These are phyloP conservation scores for Cheilosia soror DNA, from an alignment of 2,888 invertebrate species.

Conservation along the genomic window DNA sequence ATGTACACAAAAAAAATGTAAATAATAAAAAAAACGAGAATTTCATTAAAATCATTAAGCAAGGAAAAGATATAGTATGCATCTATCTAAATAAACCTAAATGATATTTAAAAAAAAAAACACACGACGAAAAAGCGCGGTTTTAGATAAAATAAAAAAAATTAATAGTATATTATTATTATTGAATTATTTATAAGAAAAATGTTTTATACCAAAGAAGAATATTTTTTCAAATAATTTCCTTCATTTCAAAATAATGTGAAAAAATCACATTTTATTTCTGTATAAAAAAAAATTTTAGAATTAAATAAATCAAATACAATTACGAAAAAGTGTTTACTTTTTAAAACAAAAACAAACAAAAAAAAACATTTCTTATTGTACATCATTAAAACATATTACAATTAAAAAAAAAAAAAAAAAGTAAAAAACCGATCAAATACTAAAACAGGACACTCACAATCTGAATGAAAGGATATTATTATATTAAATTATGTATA, in stretches of 20 bases:
- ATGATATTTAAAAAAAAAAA: conserved; percentile 34
- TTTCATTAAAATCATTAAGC: conserved; percentile 45
- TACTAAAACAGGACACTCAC: conserved; percentile 59
- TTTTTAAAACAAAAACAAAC: conserved; percentile 32
- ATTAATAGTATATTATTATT: conserved; percentile 55
- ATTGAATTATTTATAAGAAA: conserved; percentile 64
- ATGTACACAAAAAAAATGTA: conserved; percentile 18
- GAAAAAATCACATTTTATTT: conserved; percentile 49
- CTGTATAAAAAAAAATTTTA: conserved; percentile 33
- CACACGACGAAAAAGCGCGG: conserved; percentile 5
- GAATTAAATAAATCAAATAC: background rate
- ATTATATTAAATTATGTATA: conserved; percentile 56
- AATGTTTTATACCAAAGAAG: conserved; percentile 60
- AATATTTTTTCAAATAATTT: conserved; percentile 51
- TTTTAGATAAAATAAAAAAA: conserved; percentile 49
- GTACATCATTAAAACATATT: conserved; percentile 61
- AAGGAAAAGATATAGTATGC: conserved; percentile 58
- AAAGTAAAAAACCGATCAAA: conserved; percentile 37
- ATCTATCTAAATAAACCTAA: conserved; percentile 48
- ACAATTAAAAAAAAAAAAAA: conserved; percentile 19
- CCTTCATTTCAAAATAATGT: conserved; percentile 29
- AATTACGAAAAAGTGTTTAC: conserved; percentile 45
- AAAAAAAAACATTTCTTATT: conserved; percentile 51
- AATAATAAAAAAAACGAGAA: conserved; percentile 27
- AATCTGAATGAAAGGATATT: conserved; percentile 62